Evolutionary conservation across 2,113 vertebrate species (phyloP), one percentile per base, ranked within the genome.

Genomic region (Agapornis roseicollis): DNA sequence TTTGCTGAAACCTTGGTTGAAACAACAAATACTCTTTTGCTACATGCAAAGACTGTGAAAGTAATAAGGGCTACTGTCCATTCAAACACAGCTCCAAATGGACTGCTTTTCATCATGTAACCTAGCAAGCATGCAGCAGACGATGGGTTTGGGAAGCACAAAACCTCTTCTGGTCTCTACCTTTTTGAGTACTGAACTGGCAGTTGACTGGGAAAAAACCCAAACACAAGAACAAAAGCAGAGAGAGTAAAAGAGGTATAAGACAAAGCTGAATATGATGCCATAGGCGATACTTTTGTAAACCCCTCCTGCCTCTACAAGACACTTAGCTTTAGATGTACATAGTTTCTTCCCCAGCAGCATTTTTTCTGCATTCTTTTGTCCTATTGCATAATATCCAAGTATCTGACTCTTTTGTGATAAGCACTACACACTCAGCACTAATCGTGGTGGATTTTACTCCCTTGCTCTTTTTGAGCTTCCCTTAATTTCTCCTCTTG

Each of bases 401-500:
- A 80, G 22, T 28, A 76, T 61, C 55, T 61, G 27, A 79, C 73
- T 77, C 49, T 65, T 91, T 85, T 92, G 56, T 89, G 55, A 94
- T 74, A 96, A 96, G 64, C 58, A 76, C 70, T 66, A 55, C 17
- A 25, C 37, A 37, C 64, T 93, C 81, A 56, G 47, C 80, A 81
- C 46, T 96, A 94, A 94, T 87, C 16, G 6, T 8, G 9, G 47
- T 39, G 68, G 28, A 60, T 66, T 95, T 91, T 94, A 77, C 61
- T 63, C 90, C 55, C 71, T 84, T 88, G 68, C 66, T 93, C 61
- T 88, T 76, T 77, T 83, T 66, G 72, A 88, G 50, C 33, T 91
- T 95, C 83, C 41, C 86, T 89, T 96, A 92, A 83, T 82, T 72
- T 78, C 60, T 61, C 23, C 82, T 33, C 77, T 83, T 80, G 63